Base-by-base conservation (phyloP, 2,113 vertebrate genomes). In the Gasterosteus aculeatus region DNA sequence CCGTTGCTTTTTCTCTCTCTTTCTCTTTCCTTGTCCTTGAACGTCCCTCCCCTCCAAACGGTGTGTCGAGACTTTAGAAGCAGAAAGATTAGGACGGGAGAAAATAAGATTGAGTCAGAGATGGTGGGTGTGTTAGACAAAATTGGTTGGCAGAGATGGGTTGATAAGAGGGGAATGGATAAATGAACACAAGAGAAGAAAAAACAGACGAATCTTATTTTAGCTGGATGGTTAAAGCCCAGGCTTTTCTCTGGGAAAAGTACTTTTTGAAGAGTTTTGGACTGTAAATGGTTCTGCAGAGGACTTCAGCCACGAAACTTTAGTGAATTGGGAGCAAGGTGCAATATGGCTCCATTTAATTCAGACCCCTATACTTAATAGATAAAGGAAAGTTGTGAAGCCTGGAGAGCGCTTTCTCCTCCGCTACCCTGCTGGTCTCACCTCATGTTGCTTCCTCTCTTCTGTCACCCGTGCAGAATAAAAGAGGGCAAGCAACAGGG, bases 351-450 rank as follows among this genome's bases (percentile, higher is more conserved):
- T 79, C 81, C 80, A 89, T 88, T 86, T 85, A 78, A 82, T 80
- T 86, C 59, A 87, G 60, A 66, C 78, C 70, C 47, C 42, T 69
- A 71, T 89, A 75, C 77, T 85, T 85, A 78, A 84, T 82, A 78
- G 77, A 91, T 87, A 80, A 80, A 88, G 74, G 42, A 62, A 81
- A 80, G 67, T 77, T 84, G 66, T 66, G 77, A 79, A 82, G 76
- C 35, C 41, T 58, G 76, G 60, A 86, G 65, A 75, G 75, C 67
- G 82, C 75, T 79, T 80, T 33, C 42, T 80, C 70, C 58, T 19
- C 47, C 14, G 9, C 35, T 75, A 75, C 78, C 75, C 75, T 63
- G 77, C 64, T 69, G 82, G 65, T 42, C 38, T 78, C 47, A 70
- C 80, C 72, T 78, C 39, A 10, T 58, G 75, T 67, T 58, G 77